Evolutionary conservation across 2,888 invertebrate species (phyloP).

Genomic region (Epirrita christyi): DNA sequence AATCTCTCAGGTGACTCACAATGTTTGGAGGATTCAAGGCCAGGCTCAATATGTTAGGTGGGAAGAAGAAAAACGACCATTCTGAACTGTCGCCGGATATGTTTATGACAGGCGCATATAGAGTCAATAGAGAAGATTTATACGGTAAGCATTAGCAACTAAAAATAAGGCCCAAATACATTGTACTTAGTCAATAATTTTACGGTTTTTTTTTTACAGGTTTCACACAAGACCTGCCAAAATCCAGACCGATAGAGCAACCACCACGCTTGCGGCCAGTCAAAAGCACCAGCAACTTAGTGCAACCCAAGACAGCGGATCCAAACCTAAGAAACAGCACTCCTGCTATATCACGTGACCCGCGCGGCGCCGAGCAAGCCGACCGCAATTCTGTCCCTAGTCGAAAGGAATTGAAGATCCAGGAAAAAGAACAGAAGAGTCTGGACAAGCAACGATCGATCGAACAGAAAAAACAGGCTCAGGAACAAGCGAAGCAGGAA

Average conservation of each 20-base stretch:
- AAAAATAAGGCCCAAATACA: background rate
- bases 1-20: conserved; percentile 30
- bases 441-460: conserved; percentile 57
- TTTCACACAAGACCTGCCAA: conserved; percentile 44
- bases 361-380: conserved; percentile 46
- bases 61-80: conserved; percentile 46
- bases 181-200: background rate
- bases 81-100: conserved; percentile 47
- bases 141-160: conserved; percentile 52
- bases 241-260: conserved; percentile 42
- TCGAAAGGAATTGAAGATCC: conserved; percentile 40
- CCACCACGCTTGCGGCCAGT: conserved; percentile 41
- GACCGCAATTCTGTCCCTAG: conserved; percentile 40
- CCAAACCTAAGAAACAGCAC: conserved; percentile 51
- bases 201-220: conserved; percentile 7
- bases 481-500: conserved; percentile 56
- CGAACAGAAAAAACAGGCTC: conserved; percentile 54
- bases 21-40: conserved; percentile 66
- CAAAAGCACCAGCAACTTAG: conserved; percentile 62
- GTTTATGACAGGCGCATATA: conserved; percentile 65
- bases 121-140: conserved; percentile 62
- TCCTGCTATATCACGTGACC: conserved; percentile 56
- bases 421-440: conserved; percentile 58
- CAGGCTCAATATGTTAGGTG: conserved; percentile 57
- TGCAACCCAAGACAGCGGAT: conserved; percentile 40